Conservation (phyloP, 2,113 vertebrate genomes). For the Hemibagrus wyckioides region DNA sequence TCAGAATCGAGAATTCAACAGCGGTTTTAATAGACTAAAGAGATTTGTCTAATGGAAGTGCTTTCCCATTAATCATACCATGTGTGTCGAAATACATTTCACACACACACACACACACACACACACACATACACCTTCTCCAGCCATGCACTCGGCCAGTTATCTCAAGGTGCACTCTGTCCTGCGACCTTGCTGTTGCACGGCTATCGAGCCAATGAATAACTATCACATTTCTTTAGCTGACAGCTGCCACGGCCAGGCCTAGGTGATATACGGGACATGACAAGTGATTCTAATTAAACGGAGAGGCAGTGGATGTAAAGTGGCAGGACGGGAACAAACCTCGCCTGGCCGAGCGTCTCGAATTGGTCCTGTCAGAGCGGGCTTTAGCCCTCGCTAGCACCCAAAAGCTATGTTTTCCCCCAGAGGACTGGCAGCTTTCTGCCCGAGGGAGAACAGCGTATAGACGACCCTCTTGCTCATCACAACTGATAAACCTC, state of each 20-base stretch:
- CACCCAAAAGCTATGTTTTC: constrained; percentile 67
- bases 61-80: not conserved
- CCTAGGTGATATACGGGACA: constrained; percentile 81
- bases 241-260: constrained; percentile 81
- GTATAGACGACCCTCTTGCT: constrained; percentile 63
- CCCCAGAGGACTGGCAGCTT: constrained; percentile 73
- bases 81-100: not conserved
- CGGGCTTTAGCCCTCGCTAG: constrained; percentile 54
- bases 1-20: constrained; percentile 7
- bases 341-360: constrained; percentile 70
- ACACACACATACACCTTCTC: constrained; percentile 20
- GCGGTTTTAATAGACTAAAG: not conserved
- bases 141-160: constrained; percentile 62
- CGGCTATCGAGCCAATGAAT: constrained; percentile 75
- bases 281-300: constrained; percentile 84
- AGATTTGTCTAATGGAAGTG: not conserved
- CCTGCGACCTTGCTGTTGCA: constrained; percentile 78
- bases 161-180: constrained; percentile 73
- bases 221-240: constrained; percentile 80
- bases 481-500: constrained; percentile 71
- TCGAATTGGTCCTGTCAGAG: constrained; percentile 72
- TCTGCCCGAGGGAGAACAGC: constrained; percentile 74
- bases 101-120: not conserved
- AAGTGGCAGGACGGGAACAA: constrained; percentile 80
- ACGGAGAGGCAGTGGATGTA: constrained; percentile 77